Percentiles rank a stretch among this genome's conserved stretches.
phyloP scores from a whole-genome alignment of 2,113 vertebrate species.

The Zosterops japonicus region DNA sequence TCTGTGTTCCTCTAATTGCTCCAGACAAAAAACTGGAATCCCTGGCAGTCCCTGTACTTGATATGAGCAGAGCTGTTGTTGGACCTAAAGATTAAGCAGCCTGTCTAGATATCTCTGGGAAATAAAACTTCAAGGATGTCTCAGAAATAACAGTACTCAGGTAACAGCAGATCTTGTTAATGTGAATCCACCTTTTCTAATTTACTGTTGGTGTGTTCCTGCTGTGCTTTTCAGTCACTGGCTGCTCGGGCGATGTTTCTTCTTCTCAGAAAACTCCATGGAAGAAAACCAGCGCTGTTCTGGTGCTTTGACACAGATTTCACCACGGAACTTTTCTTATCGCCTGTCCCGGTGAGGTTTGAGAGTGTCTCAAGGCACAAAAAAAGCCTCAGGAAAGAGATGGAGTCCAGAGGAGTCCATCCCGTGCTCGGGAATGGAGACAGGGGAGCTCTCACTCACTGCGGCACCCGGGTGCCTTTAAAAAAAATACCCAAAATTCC shows the following conservation, averaged over 20 bases:
- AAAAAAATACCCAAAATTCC: neutral
- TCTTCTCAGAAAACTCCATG: neutral
- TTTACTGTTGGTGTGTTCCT: neutral
- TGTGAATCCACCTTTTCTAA: neutral
- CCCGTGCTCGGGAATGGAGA: accelerated
- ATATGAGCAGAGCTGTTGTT: neutral
- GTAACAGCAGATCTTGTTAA: neutral
- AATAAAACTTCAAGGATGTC: neutral
- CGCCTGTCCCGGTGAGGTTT: neutral
- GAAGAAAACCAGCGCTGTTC: neutral
- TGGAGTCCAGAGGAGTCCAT: accelerated
- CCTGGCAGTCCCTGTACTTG: accelerated
- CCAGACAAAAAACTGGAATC: neutral
- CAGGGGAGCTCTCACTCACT: neutral
- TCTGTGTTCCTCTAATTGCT: neutral
- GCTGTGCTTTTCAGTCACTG: neutral
- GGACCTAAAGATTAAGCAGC: neutral
- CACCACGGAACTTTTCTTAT: neutral
- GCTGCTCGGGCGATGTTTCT: neutral
- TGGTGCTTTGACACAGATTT: neutral
- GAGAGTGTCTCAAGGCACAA: neutral
- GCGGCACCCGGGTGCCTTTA: neutral
- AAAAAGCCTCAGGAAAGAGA: neutral
- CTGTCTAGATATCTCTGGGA: neutral
- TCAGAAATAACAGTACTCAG: neutral